Conservation (phyloP, 2,797 vertebrate genomes). For the Amazona finschi region DNA sequence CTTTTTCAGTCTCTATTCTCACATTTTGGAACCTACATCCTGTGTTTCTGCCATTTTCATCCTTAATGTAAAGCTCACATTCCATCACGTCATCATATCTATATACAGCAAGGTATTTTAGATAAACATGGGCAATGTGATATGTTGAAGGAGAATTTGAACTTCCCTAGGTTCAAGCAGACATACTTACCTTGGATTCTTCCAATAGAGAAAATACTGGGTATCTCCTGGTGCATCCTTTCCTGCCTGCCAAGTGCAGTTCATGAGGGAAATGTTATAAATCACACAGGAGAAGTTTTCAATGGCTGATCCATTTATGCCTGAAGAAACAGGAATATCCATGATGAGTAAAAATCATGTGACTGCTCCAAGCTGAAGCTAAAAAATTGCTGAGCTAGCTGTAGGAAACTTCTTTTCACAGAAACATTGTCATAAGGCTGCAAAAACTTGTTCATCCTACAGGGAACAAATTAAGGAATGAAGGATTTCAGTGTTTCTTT, state of each 20-base stretch:
- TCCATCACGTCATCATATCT: rapidly evolving
- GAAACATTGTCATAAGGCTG: background rate
- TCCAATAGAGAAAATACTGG: slow-evolving; percentile 53
- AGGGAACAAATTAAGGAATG: background rate
- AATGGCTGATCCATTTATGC: background rate
- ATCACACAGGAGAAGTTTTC: slow-evolving; percentile 62
- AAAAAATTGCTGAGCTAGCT: background rate
- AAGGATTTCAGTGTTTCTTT: background rate
- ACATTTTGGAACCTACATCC: slow-evolving; percentile 47
- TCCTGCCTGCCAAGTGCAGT: slow-evolving; percentile 65
- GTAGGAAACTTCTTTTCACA: background rate
- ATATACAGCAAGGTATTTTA: background rate
- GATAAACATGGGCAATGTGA: background rate
- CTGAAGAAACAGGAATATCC: background rate
- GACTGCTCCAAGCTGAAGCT: background rate
- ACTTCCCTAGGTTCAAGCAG: background rate
- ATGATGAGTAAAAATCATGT: rapidly evolving
- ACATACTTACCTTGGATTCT: background rate
- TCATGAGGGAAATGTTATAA: slow-evolving; percentile 47
- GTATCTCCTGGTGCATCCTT: slow-evolving; percentile 25
- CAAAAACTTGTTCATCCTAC: background rate
- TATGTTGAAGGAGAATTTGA: background rate
- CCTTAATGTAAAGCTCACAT: slow-evolving; percentile 36
- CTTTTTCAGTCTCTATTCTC: rapidly evolving
- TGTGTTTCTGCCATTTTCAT: background rate